Base-by-base conservation (phyloP, 2,888 invertebrate genomes). In the Drosophila seclusa region DNA sequence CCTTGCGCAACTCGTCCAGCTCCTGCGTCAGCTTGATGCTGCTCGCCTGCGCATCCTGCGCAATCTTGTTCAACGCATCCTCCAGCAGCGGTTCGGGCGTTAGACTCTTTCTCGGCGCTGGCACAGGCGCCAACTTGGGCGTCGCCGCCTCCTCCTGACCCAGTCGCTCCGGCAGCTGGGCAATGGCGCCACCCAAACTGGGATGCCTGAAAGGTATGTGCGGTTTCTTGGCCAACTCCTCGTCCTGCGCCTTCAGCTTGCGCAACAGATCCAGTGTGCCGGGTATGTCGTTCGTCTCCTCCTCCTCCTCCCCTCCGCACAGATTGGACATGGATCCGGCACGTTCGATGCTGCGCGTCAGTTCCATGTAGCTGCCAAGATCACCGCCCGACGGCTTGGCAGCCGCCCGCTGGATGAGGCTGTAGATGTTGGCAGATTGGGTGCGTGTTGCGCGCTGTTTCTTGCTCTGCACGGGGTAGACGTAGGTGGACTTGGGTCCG, bases 371-470 rank as follows among this genome's bases (percentile, higher is more conserved):
- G 68, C 95, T 95, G 45, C 94, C 94, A 11, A 95, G 94, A 93
- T 92, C 92, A 0, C 93, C 93, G 0, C 94, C 93, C 1, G 93
- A 93, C 10, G 92, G 93, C 66, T 93, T 93, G 1, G 92, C 92
- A 0, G 93, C 93, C 82, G 95, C 95, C 82, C 95, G 95, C 87
- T 96, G 95, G 69, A 97, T 96, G 88, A 97, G 94, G 73, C 96
- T 96, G 70, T 96, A 96, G 74, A 97, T 96, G 91, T 97, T 97
- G 0, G 97, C 97, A 0, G 97, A 97, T 57, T 97, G 93, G 4
- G 97, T 97, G 74, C 97, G 94, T 0, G 96, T 96, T 1, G 97
- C 97, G 68, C 97, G 94, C 90, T 96, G 96, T 92, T 97, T 97
- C 91, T 95, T 45, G 16, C 24, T 96, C 87, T 95, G 95, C 55